phyloP scores from a whole-genome alignment of 2,888 invertebrate genomes.

The Trilocha varians region DNA sequence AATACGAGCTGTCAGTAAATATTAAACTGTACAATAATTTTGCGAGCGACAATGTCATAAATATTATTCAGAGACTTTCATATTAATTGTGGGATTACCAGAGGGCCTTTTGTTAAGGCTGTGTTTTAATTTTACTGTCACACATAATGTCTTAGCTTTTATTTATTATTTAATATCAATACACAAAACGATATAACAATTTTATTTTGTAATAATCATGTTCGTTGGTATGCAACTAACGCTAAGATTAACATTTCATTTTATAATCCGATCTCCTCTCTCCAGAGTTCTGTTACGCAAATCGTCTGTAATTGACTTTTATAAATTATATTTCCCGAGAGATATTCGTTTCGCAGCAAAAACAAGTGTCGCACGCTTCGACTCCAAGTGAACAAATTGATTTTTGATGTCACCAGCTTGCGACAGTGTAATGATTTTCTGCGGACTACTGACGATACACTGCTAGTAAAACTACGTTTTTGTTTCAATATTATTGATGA shows the following conservation, averaged over 20 bases:
- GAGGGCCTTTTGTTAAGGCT: conserved; percentile 39
- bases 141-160: background rate
- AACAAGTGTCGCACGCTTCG: conserved; percentile 20
- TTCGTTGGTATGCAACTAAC: too few species aligned
- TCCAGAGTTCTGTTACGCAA: conserved; percentile 16
- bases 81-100: conserved; percentile 53
- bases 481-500: too few species aligned
- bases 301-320: conserved; percentile 29
- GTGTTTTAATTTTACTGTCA: conserved; percentile 41
- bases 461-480: too few species aligned
- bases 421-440: conserved; percentile 36
- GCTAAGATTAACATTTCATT: too few species aligned
- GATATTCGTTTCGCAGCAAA: conserved; percentile 35
- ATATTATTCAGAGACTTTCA: conserved; percentile 58
- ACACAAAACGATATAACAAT: background rate
- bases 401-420: conserved; percentile 51
- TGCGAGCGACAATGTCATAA: conserved; percentile 51
- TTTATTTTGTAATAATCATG: too few species aligned
- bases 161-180: background rate
- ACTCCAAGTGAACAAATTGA: conserved; percentile 51
- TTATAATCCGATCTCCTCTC: background rate
- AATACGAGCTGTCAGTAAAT: conserved; percentile 62
- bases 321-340: conserved; percentile 29
- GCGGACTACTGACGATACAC: conserved; percentile 24
- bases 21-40: conserved; percentile 60